Evolutionary conservation across 2,888 invertebrate genomes (phyloP).

Genomic region (Tenodera sinensis): DNA sequence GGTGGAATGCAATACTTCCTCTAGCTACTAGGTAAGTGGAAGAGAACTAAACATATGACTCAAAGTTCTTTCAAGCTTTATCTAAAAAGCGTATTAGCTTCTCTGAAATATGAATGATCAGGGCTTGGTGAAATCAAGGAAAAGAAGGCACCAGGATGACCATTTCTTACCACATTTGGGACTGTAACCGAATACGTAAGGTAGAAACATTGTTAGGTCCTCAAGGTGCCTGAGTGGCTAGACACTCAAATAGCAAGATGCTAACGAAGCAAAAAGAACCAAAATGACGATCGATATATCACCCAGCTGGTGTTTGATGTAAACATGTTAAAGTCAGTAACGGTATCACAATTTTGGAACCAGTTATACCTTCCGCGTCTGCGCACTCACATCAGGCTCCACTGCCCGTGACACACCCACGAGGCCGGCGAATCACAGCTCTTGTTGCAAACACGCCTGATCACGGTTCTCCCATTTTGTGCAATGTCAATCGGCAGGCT

Average conservation of each 20-base stretch:
- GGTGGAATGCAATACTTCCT: too few species aligned
- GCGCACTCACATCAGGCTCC: neutral
- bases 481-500: too few species aligned
- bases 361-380: neutral
- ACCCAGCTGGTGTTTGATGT: neutral
- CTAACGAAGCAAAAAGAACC: neutral
- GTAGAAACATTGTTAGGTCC: too few species aligned
- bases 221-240: neutral
- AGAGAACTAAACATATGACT: too few species aligned
- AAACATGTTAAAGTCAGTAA: neutral
- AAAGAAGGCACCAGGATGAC: too few species aligned
- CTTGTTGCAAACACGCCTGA: neutral
- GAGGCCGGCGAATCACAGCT: neutral
- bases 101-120: too few species aligned
- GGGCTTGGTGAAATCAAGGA: too few species aligned
- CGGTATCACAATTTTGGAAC: neutral
- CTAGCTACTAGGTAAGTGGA: too few species aligned
- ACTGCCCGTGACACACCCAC: slow-evolving; percentile 4
- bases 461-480: neutral
- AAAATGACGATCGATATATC: neutral
- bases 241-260: neutral
- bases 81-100: too few species aligned
- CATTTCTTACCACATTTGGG: too few species aligned
- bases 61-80: too few species aligned
- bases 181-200: too few species aligned